These are phyloP conservation scores for Cherax quadricarinatus DNA, from an alignment of 1,140 invertebrate genomes.

Conservation along the genomic window DNA sequence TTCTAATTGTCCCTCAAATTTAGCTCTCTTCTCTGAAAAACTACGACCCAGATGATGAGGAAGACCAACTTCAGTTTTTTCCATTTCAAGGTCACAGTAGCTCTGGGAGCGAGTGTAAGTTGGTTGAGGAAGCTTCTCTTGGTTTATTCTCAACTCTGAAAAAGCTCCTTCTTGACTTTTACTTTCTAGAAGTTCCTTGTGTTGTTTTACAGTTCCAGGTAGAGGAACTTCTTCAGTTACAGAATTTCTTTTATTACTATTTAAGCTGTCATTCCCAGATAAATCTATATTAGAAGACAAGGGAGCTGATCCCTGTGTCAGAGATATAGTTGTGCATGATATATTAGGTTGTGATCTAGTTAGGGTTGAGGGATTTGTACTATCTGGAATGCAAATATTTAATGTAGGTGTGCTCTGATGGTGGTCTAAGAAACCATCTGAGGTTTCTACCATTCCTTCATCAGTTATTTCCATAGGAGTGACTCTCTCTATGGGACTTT, in stretches of 20 bases:
- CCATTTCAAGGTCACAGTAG: conserved; percentile 19
- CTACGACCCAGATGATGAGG: conserved; percentile 53
- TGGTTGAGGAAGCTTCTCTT: conserved; percentile 35
- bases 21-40: conserved; percentile 71
- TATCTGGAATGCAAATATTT: conserved; percentile 68
- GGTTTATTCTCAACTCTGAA: conserved; percentile 1
- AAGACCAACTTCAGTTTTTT: conserved; percentile 49
- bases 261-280: conserved; percentile 36
- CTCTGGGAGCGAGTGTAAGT: conserved; percentile 52
- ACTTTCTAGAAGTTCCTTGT: conserved; percentile 76
- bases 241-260: conserved; percentile 50
- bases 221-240: conserved; percentile 61
- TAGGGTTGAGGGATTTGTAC: conserved; percentile 47
- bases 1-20: conserved; percentile 61
- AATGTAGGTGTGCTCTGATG: conserved; percentile 40
- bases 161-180: conserved; percentile 39
- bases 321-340: conserved; percentile 67
- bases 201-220: conserved; percentile 76
- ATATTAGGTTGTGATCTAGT: conserved; percentile 61
- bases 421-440: conserved; percentile 25
- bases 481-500: conserved; percentile 56
- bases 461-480: conserved; percentile 34
- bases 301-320: conserved; percentile 48
- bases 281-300: conserved; percentile 36
- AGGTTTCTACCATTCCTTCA: conserved; percentile 43